Percentiles rank a stretch among this genome's conserved stretches.
These are phyloP conservation scores for Seladonia tumulorum DNA, from an alignment of 2,888 invertebrate genomes.

Conservation along the genomic window DNA sequence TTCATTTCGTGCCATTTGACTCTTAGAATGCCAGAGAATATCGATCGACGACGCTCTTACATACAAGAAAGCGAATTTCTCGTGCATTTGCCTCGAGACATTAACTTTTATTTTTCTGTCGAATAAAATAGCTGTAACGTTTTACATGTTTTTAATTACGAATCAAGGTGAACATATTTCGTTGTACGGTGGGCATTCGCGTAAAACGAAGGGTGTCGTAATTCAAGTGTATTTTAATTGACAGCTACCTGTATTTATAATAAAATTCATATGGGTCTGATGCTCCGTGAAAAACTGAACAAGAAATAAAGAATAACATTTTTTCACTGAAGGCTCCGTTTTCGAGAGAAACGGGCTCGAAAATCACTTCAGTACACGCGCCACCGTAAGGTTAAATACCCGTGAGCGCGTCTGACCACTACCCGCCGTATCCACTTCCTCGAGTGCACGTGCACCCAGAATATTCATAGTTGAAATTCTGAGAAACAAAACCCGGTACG, in stretches of 20 bases:
- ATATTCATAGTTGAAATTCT: background rate
- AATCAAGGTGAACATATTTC: background rate
- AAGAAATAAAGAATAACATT: background rate
- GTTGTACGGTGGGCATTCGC: no score
- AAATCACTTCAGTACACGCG: background rate
- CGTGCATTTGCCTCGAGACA: background rate
- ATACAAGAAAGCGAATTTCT: background rate
- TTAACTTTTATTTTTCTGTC: no score
- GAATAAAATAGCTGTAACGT: background rate
- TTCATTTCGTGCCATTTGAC: background rate
- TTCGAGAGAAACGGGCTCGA: background rate
- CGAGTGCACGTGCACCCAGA: background rate
- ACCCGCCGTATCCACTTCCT: background rate
- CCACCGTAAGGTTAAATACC: background rate
- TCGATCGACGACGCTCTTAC: background rate
- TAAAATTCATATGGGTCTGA: background rate
- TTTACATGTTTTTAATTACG: background rate
- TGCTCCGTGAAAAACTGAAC: background rate
- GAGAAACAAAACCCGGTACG: background rate
- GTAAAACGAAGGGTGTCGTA: no score
- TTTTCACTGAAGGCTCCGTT: background rate
- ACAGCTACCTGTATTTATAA: background rate
- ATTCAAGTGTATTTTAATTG: background rate
- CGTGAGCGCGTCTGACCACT: background rate
- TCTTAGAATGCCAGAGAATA: background rate